Evolutionary conservation across 2,113 vertebrate genomes (phyloP).

Genomic region (Galeopterus variegatus): DNA sequence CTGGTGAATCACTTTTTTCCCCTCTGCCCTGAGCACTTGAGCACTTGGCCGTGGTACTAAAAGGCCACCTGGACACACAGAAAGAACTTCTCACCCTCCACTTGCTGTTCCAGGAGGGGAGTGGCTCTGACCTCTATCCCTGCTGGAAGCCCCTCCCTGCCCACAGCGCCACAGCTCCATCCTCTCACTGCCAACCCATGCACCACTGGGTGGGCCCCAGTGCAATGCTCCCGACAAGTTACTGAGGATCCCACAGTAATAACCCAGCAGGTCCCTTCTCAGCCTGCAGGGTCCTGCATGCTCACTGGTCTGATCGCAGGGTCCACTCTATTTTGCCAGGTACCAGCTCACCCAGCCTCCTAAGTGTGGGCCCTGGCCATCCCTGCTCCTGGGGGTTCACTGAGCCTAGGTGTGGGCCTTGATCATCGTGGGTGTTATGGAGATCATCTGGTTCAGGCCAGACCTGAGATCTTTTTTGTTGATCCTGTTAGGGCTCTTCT

Average conservation of each 20-base stretch:
- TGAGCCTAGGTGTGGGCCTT: background rate
- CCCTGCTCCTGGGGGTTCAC: background rate
- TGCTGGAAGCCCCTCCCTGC: background rate
- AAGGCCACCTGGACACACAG: background rate
- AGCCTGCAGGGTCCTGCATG: background rate
- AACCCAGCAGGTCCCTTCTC: background rate
- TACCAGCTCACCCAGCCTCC: background rate
- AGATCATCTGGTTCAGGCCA: too few species aligned
- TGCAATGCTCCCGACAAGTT: background rate
- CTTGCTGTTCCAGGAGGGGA: background rate
- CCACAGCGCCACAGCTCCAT: background rate
- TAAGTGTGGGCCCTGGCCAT: background rate
- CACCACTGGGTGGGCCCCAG: too few species aligned
- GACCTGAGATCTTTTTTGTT: background rate
- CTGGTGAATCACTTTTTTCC: background rate
- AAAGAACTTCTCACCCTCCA: background rate
- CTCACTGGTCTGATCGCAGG: too few species aligned
- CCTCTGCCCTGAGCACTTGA: background rate
- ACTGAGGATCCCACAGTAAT: background rate
- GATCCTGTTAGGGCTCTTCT: background rate
- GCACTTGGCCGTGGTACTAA: background rate
- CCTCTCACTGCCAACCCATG: background rate
- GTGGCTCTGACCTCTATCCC: background rate
- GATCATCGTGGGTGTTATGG: background rate
- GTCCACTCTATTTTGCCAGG: background rate